Conservation (phyloP, 2,888 invertebrate genomes). For the Teleiodes luculella region DNA sequence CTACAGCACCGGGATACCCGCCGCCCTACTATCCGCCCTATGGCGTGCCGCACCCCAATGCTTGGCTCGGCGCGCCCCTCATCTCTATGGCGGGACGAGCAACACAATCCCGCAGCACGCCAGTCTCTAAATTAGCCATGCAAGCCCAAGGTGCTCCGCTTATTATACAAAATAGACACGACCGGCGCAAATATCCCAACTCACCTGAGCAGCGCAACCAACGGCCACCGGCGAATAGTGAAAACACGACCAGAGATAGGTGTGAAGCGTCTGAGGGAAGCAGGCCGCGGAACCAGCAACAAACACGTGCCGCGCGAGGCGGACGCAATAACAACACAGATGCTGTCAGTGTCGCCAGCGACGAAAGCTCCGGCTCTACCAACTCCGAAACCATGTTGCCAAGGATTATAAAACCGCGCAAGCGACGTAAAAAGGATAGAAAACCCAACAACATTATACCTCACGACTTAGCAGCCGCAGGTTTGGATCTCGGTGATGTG, state of each 20-base stretch:
- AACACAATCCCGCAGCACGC: constrained; percentile 66
- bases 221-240: constrained; percentile 51
- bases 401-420: constrained; percentile 92
- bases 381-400: constrained; percentile 88
- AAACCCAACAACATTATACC: constrained; percentile 81
- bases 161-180: constrained; percentile 83
- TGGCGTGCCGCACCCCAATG: constrained; percentile 78
- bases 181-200: constrained; percentile 67
- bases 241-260: constrained; percentile 53
- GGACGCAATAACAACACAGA: constrained; percentile 80
- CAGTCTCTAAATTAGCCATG: constrained; percentile 86
- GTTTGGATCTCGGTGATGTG: constrained; percentile 65
- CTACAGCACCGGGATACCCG: constrained; percentile 73
- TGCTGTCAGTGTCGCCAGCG: constrained; percentile 85
- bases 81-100: constrained; percentile 86
- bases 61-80: constrained; percentile 89
- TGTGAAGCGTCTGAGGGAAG: constrained; percentile 61
- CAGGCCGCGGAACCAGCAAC: constrained; percentile 65
- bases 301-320: constrained; percentile 58
- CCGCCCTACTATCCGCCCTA: constrained; percentile 74
- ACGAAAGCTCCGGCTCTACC: constrained; percentile 84
- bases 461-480: constrained; percentile 60
- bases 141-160: constrained; percentile 93
- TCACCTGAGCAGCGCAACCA: constrained; percentile 65
- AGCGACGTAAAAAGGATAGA: constrained; percentile 92